Evolutionary conservation across 2,113 vertebrate species (phyloP).

Genomic region (Rhinoderma darwinii): DNA sequence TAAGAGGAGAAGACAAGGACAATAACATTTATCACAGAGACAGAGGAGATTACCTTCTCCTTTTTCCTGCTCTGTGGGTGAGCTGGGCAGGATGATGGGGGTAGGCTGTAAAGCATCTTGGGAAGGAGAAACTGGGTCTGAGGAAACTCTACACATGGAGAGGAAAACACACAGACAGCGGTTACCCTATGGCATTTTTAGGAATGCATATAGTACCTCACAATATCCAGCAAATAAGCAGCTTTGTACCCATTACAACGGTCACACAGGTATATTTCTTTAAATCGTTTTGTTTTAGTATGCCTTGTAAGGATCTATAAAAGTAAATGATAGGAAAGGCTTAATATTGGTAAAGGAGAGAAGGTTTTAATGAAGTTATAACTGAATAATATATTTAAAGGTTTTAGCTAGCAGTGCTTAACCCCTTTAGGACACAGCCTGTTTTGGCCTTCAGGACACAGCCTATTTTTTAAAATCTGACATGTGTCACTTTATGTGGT

Average conservation of each 20-base stretch:
- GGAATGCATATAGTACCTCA: background rate
- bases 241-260: background rate
- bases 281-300: too few relatives aligned
- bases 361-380: too few relatives aligned
- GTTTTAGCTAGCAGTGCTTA: too few relatives aligned
- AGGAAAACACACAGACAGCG: background rate
- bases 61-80: conserved; percentile 82
- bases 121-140: conserved; percentile 77
- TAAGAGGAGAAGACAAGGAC: background rate
- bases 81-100: conserved; percentile 84
- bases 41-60: conserved; percentile 71
- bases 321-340: too few relatives aligned
- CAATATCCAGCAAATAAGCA: background rate
- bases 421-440: too few relatives aligned
- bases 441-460: too few relatives aligned
- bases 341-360: too few relatives aligned
- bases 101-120: conserved; percentile 74
- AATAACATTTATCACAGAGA: background rate
- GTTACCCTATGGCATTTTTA: background rate
- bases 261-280: too few relatives aligned
- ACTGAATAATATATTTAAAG: too few relatives aligned
- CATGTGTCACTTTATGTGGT: too few relatives aligned
- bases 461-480: too few relatives aligned
- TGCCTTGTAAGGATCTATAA: too few relatives aligned
- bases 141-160: conserved; percentile 77